These are phyloP conservation scores for Microcebus tavaratra DNA, from an alignment of 2,113 vertebrate genomes.

Conservation along the genomic window DNA sequence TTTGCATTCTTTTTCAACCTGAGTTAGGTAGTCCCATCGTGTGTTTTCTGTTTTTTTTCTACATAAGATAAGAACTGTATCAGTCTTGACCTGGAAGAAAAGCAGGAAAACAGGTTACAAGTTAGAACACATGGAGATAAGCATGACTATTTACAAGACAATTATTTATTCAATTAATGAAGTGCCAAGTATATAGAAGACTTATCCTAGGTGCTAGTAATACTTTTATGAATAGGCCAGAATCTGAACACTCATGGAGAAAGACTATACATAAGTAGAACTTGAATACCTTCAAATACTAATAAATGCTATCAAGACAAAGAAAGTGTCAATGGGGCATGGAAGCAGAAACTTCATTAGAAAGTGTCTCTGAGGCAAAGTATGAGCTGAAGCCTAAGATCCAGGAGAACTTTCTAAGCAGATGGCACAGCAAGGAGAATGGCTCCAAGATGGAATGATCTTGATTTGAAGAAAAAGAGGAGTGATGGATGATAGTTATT, in stretches of 20 bases:
- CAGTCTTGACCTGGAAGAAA: constrained; percentile 92
- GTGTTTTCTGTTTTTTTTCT: constrained; percentile 91
- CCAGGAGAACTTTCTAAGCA: not conserved
- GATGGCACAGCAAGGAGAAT: not conserved
- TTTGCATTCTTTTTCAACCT: constrained; percentile 95
- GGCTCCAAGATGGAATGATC: not conserved
- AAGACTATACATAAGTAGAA: not conserved
- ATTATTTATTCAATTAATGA: not conserved
- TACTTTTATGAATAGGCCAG: not conserved
- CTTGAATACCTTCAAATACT: not conserved
- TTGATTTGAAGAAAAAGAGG: not conserved
- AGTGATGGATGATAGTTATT: not conserved
- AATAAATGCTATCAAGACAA: not conserved
- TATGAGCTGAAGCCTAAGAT: not conserved
- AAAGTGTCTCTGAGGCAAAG: not conserved
- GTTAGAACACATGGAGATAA: not conserved
- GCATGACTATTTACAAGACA: not conserved
- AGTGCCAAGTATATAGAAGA: not conserved
- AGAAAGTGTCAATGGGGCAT: not conserved
- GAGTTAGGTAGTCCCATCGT: constrained; percentile 96
- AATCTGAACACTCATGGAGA: not conserved
- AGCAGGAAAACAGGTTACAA: not conserved
- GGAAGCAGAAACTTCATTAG: not conserved
- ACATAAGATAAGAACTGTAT: constrained; percentile 94
- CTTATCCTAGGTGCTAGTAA: not conserved